These are phyloP conservation scores for Carassius gibelio DNA, from an alignment of 2,113 vertebrate species.

Conservation along the genomic window DNA sequence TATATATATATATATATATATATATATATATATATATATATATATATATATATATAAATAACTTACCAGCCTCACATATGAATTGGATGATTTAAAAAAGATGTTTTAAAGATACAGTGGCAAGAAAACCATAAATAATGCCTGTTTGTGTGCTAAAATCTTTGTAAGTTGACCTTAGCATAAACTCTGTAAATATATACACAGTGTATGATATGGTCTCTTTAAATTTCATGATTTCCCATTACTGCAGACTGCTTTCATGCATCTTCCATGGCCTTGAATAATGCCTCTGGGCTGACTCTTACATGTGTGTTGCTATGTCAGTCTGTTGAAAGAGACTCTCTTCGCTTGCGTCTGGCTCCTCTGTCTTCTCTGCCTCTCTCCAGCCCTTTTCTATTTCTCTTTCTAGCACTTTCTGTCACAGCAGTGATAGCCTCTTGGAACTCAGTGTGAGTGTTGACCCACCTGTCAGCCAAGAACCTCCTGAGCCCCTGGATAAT, in stretches of 20 bases:
- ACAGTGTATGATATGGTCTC: not conserved
- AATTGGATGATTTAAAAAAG: too few species aligned
- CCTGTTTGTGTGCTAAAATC: not conserved
- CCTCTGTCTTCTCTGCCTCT: conserved; percentile 1
- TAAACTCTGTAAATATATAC: not conserved
- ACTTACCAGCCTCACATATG: too few species aligned
- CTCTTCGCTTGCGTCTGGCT: not conserved
- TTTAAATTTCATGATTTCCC: conserved; percentile 14
- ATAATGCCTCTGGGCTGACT: conserved; percentile 13
- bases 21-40: too few species aligned
- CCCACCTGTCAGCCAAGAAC: conserved; percentile 42
- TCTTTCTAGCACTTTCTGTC: conserved; percentile 32
- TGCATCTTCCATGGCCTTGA: conserved; percentile 4
- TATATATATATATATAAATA: too few species aligned
- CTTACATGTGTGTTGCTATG: conserved; percentile 4
- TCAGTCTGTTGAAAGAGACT: conserved; percentile 22
- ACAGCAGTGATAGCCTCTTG: conserved; percentile 46
- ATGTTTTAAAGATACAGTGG: too few species aligned
- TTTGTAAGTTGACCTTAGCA: not conserved
- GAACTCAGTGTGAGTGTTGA: conserved; percentile 36
- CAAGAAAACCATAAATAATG: not conserved
- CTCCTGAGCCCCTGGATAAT: conserved; percentile 37
- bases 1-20: too few species aligned
- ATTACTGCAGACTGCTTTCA: not conserved
- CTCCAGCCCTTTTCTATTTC: not conserved